Conservation (phyloP, 2,888 invertebrate species). For the Epicampocera succincta region DNA sequence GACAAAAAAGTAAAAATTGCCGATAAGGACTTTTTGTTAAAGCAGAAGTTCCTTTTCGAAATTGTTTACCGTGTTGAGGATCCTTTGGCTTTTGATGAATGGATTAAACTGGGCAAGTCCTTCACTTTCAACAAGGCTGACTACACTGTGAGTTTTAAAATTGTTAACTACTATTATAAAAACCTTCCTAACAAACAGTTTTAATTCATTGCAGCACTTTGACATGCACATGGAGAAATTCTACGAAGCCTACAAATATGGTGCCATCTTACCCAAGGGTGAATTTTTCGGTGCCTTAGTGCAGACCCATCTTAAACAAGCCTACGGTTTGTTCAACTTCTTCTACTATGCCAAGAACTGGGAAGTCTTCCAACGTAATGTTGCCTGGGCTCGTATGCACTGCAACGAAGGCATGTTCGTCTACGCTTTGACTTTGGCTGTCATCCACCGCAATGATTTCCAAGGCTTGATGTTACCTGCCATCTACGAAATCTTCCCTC, state of each 20-base stretch:
- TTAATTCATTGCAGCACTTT: constrained; percentile 71
- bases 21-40: constrained; percentile 73
- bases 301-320: constrained; percentile 82
- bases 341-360: constrained; percentile 88
- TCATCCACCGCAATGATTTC: constrained; percentile 84
- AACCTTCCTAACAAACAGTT: not conserved
- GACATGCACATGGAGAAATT: constrained; percentile 77
- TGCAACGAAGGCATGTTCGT: constrained; percentile 85
- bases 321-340: constrained; percentile 84
- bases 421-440: constrained; percentile 84
- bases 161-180: not conserved
- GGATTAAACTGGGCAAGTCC: constrained; percentile 80
- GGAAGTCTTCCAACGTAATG: constrained; percentile 86
- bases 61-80: constrained; percentile 73
- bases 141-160: constrained; percentile 64
- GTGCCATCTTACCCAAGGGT: constrained; percentile 83
- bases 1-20: constrained; percentile 73
- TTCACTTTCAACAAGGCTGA: constrained; percentile 80
- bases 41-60: constrained; percentile 77
- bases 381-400: constrained; percentile 85
- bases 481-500: constrained; percentile 85
- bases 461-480: constrained; percentile 84
- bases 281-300: constrained; percentile 83
- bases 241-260: constrained; percentile 75
- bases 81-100: constrained; percentile 76